Percentiles rank a stretch among this genome's conserved stretches.
Evolutionary conservation across 2,888 invertebrate species (phyloP).

Genomic region (Lymantria dispar): DNA sequence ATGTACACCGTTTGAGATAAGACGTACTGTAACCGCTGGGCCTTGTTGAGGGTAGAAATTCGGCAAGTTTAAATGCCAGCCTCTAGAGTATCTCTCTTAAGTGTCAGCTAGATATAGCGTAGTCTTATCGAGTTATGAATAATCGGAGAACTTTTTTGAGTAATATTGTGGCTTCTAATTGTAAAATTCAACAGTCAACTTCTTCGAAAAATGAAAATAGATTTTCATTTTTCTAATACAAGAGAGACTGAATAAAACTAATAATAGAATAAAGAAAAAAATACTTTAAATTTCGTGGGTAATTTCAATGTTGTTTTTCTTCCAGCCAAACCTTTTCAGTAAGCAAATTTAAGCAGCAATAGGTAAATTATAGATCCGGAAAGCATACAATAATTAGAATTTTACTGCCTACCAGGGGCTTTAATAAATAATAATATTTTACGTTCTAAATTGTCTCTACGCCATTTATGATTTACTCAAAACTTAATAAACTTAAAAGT

Average conservation of each 20-base stretch:
- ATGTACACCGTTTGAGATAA: conserved; percentile 54
- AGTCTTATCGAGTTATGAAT: conserved; percentile 30
- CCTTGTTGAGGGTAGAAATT: conserved; percentile 28
- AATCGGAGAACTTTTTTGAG: conserved; percentile 17
- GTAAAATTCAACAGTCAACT: not conserved
- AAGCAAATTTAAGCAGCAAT: no score
- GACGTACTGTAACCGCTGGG: conserved; percentile 27
- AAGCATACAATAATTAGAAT: no score
- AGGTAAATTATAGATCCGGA: no score
- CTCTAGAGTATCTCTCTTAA: conserved; percentile 15
- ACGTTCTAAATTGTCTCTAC: no score
- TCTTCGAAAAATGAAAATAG: not conserved
- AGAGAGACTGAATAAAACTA: not conserved
- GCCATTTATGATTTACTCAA: no score
- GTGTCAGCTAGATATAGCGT: conserved; percentile 24
- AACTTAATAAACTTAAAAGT: not conserved
- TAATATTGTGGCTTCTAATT: conserved; percentile 8
- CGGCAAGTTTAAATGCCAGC: conserved; percentile 34
- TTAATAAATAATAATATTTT: no score
- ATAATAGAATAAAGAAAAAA: not conserved
- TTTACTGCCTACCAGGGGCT: no score
- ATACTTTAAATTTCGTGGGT: not conserved
- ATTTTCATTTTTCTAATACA: not conserved
- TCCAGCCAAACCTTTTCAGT: no score
- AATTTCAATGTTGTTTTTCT: no score